Conservation (phyloP, 2,888 invertebrate species). For the Sthenelais limicola region DNA sequence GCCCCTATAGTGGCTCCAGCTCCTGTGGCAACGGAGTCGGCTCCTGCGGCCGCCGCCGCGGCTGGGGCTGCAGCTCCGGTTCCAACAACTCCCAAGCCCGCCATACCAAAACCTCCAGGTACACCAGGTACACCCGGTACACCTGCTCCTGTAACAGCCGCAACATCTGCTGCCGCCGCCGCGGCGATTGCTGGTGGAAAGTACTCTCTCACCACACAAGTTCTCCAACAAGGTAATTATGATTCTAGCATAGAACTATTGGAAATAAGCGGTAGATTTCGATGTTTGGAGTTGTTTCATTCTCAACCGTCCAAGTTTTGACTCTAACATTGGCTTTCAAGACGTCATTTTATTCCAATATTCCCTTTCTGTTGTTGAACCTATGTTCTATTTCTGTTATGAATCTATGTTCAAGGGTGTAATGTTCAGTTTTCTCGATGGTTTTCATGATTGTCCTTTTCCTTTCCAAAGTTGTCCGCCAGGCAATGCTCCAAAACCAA, state of each 20-base stretch:
- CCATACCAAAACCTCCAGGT: conserved; percentile 76
- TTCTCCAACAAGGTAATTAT: conserved; percentile 91
- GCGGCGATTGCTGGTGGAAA: conserved; percentile 70
- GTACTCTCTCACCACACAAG: conserved; percentile 91
- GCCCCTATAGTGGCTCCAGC: conserved; percentile 33
- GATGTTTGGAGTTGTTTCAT: too few species aligned
- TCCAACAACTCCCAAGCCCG: conserved; percentile 88
- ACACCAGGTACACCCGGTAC: conserved; percentile 1
- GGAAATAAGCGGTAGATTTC: too few species aligned
- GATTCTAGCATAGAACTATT: too few species aligned
- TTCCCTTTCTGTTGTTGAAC: too few species aligned
- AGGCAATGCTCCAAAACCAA: conserved; percentile 91
- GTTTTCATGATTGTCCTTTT: too few species aligned
- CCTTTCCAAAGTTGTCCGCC: conserved; percentile 90
- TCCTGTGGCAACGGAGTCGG: background rate
- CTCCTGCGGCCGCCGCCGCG: conserved; percentile 23
- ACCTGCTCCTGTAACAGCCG: conserved; percentile 1
- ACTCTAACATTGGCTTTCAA: too few species aligned
- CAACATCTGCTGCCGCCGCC: background rate
- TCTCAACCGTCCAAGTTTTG: too few species aligned
- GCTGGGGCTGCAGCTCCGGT: conserved; percentile 43
- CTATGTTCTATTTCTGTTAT: too few species aligned
- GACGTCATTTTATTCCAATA: too few species aligned
- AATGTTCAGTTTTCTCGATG: too few species aligned
- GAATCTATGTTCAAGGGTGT: too few species aligned